phyloP scores from a whole-genome alignment of 2,888 invertebrate genomes.

The Synanthedon andrenaeformis region DNA sequence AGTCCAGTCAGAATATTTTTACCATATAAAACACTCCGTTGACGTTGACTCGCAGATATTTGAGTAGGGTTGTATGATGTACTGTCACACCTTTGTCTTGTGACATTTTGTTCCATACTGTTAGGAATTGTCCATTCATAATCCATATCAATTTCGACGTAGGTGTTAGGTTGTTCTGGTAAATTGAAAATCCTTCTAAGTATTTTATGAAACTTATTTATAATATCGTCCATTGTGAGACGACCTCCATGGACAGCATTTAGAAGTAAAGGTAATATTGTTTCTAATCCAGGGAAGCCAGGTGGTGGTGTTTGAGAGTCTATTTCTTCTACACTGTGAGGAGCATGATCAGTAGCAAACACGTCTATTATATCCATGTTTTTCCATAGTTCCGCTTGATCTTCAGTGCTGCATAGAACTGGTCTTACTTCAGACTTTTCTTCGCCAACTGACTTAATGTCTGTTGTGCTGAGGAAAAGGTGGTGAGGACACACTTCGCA shows the following conservation, averaged over 20 bases:
- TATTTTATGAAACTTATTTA: conserved; percentile 92
- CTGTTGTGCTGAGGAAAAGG: conserved; percentile 88
- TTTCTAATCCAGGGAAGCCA: conserved; percentile 97
- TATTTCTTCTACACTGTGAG: conserved; percentile 94
- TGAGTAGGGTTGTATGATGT: conserved; percentile 54
- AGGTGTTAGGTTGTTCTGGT: conserved; percentile 96
- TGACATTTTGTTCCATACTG: conserved; percentile 70
- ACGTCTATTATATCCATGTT: conserved; percentile 95
- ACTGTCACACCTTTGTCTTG: conserved; percentile 70
- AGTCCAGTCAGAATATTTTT: conserved; percentile 85
- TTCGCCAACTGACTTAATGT: conserved; percentile 76
- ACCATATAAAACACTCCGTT: conserved; percentile 67
- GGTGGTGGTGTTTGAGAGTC: conserved; percentile 85
- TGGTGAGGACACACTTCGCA: conserved; percentile 99
- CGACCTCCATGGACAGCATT: conserved; percentile 93
- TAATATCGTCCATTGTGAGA: conserved; percentile 89
- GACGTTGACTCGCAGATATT: conserved; percentile 48
- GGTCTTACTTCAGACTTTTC: conserved; percentile 89
- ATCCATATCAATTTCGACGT: conserved; percentile 95
- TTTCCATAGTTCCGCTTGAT: conserved; percentile 98
- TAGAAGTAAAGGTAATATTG: conserved; percentile 94
- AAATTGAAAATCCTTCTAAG: conserved; percentile 95
- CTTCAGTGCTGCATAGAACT: conserved; percentile 84
- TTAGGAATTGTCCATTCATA: conserved; percentile 92
- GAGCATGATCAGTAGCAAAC: conserved; percentile 99